A percentile compares a stretch with the other conserved stretches of the same genome.
These are phyloP conservation scores for Ryuthela nishihirai DNA, from an alignment of 2,888 invertebrate species.

Conservation along the genomic window DNA sequence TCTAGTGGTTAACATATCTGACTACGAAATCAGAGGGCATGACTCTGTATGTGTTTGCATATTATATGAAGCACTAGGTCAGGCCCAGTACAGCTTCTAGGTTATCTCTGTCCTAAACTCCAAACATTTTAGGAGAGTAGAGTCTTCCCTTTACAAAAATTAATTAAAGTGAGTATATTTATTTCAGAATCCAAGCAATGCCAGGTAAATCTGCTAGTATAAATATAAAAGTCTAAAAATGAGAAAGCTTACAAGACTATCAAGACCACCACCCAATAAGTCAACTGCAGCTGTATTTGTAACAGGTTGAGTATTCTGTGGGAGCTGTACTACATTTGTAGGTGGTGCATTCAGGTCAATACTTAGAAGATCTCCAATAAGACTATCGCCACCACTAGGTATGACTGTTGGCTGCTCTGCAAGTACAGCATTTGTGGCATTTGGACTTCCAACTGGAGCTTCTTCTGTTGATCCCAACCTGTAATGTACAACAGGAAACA, in stretches of 20 bases:
- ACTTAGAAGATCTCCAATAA: slow-evolving; percentile 93
- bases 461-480: slow-evolving; percentile 33
- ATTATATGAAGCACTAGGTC: no score
- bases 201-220: no score
- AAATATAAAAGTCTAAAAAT: slow-evolving; percentile 21
- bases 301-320: slow-evolving; percentile 60
- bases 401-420: slow-evolving; percentile 56
- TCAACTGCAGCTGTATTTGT: slow-evolving; percentile 61
- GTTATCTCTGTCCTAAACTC: no score
- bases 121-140: no score
- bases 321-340: slow-evolving; percentile 44
- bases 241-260: slow-evolving; percentile 64
- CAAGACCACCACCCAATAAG: slow-evolving; percentile 82
- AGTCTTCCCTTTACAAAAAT: no score
- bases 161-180: no score
- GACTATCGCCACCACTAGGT: slow-evolving; percentile 72
- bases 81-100: no score
- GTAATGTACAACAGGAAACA: neutral
- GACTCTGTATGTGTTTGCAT: no score
- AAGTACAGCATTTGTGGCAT: slow-evolving; percentile 25
- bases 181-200: no score
- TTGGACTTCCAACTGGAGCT: slow-evolving; percentile 13
- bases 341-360: slow-evolving; percentile 80
- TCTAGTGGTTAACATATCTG: no score
- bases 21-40: no score